A percentile compares a stretch with the other conserved stretches of the same genome.
Conservation (phyloP, 2,888 invertebrate genomes). For the Drosophila paramelanica region DNA sequence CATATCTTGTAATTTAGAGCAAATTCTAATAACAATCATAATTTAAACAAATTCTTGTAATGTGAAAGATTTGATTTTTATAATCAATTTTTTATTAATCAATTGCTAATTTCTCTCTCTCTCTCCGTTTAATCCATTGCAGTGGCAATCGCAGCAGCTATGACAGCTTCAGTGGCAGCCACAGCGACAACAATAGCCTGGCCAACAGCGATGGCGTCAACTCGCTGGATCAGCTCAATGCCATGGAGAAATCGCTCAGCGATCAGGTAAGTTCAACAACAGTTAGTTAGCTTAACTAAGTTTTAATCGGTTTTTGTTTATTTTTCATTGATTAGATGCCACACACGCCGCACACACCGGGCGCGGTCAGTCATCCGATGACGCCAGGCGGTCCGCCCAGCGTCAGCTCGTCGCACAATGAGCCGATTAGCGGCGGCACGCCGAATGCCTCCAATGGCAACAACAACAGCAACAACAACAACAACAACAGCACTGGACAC, state of each 20-base stretch:
- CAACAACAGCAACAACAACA: constrained; percentile 62
- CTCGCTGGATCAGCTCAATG: constrained; percentile 95
- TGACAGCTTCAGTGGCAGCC: constrained; percentile 71
- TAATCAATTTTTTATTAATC: no score
- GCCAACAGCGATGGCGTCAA: constrained; percentile 94
- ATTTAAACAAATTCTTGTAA: no score
- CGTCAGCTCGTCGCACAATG: constrained; percentile 88
- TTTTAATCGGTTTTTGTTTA: no score
- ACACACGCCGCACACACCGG: constrained; percentile 91
- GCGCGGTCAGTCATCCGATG: constrained; percentile 90
- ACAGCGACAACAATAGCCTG: constrained; percentile 84
- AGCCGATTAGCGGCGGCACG: constrained; percentile 81
- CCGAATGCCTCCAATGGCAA: constrained; percentile 65
- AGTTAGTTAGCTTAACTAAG: background rate
- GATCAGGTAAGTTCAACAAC: constrained; percentile 89
- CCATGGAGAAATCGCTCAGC: constrained; percentile 96
- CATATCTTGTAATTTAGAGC: no score
- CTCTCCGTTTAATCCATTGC: background rate
- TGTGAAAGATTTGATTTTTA: no score
- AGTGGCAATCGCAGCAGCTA: constrained; percentile 74
- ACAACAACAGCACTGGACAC: constrained; percentile 75
- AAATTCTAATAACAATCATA: no score
- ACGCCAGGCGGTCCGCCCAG: constrained; percentile 92
- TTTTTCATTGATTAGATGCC: constrained; percentile 87
- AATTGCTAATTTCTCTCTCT: no score